phyloP scores from a whole-genome alignment of 2,797 vertebrate genomes.

The Cyclopterus lumpus region DNA sequence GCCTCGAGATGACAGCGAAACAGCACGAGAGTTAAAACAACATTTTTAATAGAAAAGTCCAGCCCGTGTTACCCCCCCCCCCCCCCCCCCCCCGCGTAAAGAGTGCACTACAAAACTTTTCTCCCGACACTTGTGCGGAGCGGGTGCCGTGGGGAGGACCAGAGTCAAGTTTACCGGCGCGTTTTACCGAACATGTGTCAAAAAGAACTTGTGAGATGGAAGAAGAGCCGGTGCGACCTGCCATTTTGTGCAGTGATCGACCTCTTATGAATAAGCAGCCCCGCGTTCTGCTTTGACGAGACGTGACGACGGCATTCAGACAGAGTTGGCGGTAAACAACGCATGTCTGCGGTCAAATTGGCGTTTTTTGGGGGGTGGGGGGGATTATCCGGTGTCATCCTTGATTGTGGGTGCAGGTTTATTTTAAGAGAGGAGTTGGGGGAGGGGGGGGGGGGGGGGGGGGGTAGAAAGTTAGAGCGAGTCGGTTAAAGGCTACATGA shows the following conservation, averaged over 20 bases:
- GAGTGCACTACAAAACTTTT: slow-evolving; percentile 74
- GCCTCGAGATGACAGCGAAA: slow-evolving; percentile 22
- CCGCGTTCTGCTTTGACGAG: slow-evolving; percentile 82
- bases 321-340: slow-evolving; percentile 68
- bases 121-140: slow-evolving; percentile 48
- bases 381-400: slow-evolving; percentile 13
- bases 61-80: slow-evolving; percentile 18
- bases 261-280: slow-evolving; percentile 85
- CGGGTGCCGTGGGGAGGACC: slow-evolving; percentile 50
- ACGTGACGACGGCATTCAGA: slow-evolving; percentile 82
- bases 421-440: background rate
- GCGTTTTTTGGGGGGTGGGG: slow-evolving; percentile 3
- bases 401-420: background rate
- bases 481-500: slow-evolving; percentile 39
- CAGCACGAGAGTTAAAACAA: slow-evolving; percentile 20
- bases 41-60: slow-evolving; percentile 32
- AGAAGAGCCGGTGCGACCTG: slow-evolving; percentile 90
- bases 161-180: slow-evolving; percentile 76
- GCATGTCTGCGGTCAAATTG: slow-evolving; percentile 41
- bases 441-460: background rate
- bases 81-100: background rate
- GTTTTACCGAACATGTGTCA: slow-evolving; percentile 78
- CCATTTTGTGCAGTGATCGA: slow-evolving; percentile 95
- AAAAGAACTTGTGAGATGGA: slow-evolving; percentile 87
- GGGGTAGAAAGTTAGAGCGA: slow-evolving; percentile 68